phyloP scores from a whole-genome alignment of 2,113 vertebrate species.

The Leucosticte australis region DNA sequence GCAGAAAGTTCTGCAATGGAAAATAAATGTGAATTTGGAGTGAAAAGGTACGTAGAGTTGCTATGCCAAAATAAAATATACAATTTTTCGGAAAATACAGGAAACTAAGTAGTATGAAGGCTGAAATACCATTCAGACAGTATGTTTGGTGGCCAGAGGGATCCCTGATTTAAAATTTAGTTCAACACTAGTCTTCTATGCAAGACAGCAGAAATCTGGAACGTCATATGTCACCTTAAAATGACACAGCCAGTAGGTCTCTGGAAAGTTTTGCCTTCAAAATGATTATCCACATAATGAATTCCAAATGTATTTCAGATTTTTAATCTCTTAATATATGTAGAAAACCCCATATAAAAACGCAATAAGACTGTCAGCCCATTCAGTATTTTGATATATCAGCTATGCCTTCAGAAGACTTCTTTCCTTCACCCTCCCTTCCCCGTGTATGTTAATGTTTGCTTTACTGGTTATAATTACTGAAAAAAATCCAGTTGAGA shows the following conservation, averaged over 20 bases:
- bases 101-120: neutral
- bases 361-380: neutral
- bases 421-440: neutral
- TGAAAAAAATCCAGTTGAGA: constrained; percentile 49
- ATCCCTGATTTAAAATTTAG: neutral
- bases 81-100: neutral
- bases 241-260: neutral
- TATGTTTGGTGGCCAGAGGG: neutral
- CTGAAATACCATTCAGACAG: neutral
- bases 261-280: neutral
- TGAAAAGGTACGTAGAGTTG: neutral
- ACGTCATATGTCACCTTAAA: neutral
- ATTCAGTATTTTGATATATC: constrained; percentile 39
- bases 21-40: neutral
- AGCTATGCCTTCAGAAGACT: neutral
- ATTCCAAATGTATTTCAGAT: neutral
- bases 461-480: constrained; percentile 45
- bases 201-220: neutral
- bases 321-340: neutral
- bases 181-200: neutral
- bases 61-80: neutral
- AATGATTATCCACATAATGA: neutral
- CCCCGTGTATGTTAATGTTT: constrained; percentile 7
- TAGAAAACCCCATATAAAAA: neutral
- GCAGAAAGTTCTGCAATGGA: neutral